Evolutionary conservation across 2,888 invertebrate species (phyloP), one percentile per base, ranked within the genome.

Genomic region (Dyspetes luteomarginatus): DNA sequence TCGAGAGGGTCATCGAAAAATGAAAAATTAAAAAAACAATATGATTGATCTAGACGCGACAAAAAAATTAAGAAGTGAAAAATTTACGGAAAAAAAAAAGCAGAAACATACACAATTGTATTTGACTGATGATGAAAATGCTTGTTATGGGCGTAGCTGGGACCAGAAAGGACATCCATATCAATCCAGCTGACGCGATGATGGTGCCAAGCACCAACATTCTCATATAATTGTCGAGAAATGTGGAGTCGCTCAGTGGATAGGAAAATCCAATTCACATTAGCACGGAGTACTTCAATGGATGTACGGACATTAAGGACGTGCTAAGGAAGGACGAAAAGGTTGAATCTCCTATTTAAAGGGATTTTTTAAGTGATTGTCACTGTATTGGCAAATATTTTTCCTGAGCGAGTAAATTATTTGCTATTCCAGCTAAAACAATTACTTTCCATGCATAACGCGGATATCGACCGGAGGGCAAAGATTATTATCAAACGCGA

Each of bases 201-300:
- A n/a, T 75, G 90, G 90, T 79, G 87, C 85, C 67, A 86, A 86
- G 52, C 90, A 90, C 86, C 90, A 91, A 85, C 89, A 90, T 83
- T 91, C 90, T 64, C 90, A 89, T 83, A 92, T 92, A 86, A 91
- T 87, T 83, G 91, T 90, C 84, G 91, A 92, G 85, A 92, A 92
- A 79, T 85, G n/a, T n/a, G n/a, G n/a, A 90, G 30, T 90, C 91
- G 24, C 91, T 90, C 81, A 91, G 91, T 50, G 91, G 92, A 83
- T 92, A 92, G 85, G 92, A 92, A 83, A 92, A 92, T 83, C 92
- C 92, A 41, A 90, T 92, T 85, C 93, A 94, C 88, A 92, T 93
- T 84, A 94, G 94, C 86, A 93, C 93, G 85, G 94, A 94, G 87
- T 94, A 94, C 92, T 93, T 94, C 87, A 94, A 94, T 89, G 94